Evolutionary conservation across 2,888 invertebrate species (phyloP).

Genomic region (Lasiommata megera): DNA sequence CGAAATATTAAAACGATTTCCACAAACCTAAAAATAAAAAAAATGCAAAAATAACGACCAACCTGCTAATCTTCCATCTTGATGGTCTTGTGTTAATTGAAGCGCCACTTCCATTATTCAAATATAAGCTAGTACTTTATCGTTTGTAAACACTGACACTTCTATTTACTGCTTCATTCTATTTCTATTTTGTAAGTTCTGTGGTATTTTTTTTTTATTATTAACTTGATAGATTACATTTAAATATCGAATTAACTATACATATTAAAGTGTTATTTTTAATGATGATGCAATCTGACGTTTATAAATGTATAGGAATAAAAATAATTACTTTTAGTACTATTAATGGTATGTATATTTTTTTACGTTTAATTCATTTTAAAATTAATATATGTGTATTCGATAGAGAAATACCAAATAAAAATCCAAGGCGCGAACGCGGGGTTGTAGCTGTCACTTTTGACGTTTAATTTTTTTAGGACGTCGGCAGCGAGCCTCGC

Average conservation of each 20-base stretch:
- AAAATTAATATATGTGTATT: too few species aligned
- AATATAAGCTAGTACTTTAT: neutral
- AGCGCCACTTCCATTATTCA: conserved; percentile 70
- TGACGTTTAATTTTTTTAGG: conserved; percentile 47
- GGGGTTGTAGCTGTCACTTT: conserved; percentile 20
- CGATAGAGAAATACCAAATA: conserved; percentile 4
- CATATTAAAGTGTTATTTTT: neutral
- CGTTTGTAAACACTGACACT: conserved; percentile 23
- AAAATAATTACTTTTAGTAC: too few species aligned
- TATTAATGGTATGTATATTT: too few species aligned
- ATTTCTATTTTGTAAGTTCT: neutral
- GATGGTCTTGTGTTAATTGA: conserved; percentile 70
- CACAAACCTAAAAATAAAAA: neutral
- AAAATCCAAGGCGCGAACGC: conserved; percentile 14
- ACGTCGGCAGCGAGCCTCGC: conserved; percentile 49
- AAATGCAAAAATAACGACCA: conserved; percentile 24
- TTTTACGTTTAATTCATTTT: too few species aligned
- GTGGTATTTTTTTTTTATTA: neutral
- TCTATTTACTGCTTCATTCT: conserved; percentile 4
- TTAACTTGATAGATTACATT: neutral
- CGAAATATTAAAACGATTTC: neutral
- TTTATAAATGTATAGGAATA: neutral
- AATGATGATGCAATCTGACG: neutral
- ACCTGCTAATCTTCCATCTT: conserved; percentile 67
- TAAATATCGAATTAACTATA: neutral